These are phyloP conservation scores for Dendrophyllia cribrosa DNA, from an alignment of 64 coral and sea anemone genomes.

Conservation along the genomic window DNA sequence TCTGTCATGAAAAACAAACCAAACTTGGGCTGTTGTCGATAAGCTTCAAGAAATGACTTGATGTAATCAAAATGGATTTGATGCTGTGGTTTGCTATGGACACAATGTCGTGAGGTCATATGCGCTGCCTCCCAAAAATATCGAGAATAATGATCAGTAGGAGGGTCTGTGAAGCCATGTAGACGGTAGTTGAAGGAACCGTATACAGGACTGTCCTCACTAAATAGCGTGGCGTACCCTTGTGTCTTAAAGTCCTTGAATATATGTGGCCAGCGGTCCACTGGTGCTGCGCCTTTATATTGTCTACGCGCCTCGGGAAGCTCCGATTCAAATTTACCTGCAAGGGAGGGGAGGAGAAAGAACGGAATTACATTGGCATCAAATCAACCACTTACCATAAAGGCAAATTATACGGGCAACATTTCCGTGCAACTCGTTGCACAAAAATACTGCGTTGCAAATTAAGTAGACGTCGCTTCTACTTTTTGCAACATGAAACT, in stretches of 20 bases:
- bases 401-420: too few species aligned
- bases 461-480: too few species aligned
- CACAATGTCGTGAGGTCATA: conserved; percentile 66
- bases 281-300: neutral
- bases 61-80: conserved; percentile 91
- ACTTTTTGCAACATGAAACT: too few species aligned
- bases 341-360: neutral
- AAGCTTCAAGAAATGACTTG: conserved; percentile 86
- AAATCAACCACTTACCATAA: too few species aligned
- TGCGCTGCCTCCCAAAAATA: conserved; percentile 89
- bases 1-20: conserved; percentile 88
- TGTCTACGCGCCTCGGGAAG: conserved; percentile 4
- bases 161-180: conserved; percentile 86
- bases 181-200: conserved; percentile 91
- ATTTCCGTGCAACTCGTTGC: too few species aligned
- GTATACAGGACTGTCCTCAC: conserved; percentile 75
- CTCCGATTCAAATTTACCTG: conserved; percentile 55
- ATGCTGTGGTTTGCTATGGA: conserved; percentile 83
- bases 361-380: too few species aligned
- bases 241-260: conserved; percentile 70
- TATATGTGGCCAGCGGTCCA: conserved; percentile 68
- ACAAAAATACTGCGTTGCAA: too few species aligned
- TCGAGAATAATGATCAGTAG: conserved; percentile 90
- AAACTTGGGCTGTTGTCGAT: conserved; percentile 77
- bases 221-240: conserved; percentile 91